A percentile compares a stretch with the other conserved stretches of the same genome.
Evolutionary conservation across 2,113 vertebrate genomes (phyloP).

Genomic region (Lagopus leucura): DNA sequence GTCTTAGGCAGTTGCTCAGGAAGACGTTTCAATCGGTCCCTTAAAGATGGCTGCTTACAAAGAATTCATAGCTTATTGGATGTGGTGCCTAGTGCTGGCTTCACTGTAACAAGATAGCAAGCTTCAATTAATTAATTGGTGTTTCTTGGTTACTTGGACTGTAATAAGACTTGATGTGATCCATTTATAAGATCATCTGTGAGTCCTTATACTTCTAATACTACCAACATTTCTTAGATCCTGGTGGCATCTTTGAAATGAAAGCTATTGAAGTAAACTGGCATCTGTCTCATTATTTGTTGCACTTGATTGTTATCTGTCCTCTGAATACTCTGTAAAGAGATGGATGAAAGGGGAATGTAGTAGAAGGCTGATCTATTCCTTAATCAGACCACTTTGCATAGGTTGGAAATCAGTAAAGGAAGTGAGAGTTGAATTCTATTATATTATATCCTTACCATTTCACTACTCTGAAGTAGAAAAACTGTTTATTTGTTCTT

Average conservation of each 20-base stretch:
- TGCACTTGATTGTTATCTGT: neutral
- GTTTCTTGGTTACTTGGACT: neutral
- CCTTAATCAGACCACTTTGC: neutral
- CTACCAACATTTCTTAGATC: neutral
- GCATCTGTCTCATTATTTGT: neutral
- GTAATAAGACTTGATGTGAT: neutral
- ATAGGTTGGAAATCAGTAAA: neutral
- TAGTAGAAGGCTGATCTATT: neutral
- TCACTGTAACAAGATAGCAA: neutral
- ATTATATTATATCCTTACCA: neutral
- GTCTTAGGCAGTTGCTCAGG: neutral
- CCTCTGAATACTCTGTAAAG: neutral
- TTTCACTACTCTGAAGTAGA: neutral
- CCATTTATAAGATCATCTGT: neutral
- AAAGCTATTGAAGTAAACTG: neutral
- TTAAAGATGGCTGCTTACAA: neutral
- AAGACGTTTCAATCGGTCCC: neutral
- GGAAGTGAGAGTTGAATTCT: neutral
- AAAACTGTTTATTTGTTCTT: neutral
- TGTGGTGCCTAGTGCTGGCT: neutral
- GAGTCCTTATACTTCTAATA: neutral
- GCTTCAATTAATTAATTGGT: neutral
- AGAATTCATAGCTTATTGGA: neutral
- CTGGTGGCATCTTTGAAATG: neutral
- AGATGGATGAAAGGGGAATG: neutral